These are phyloP conservation scores for Poecilia gillii DNA, from an alignment of 2,797 vertebrate genomes.

Conservation along the genomic window DNA sequence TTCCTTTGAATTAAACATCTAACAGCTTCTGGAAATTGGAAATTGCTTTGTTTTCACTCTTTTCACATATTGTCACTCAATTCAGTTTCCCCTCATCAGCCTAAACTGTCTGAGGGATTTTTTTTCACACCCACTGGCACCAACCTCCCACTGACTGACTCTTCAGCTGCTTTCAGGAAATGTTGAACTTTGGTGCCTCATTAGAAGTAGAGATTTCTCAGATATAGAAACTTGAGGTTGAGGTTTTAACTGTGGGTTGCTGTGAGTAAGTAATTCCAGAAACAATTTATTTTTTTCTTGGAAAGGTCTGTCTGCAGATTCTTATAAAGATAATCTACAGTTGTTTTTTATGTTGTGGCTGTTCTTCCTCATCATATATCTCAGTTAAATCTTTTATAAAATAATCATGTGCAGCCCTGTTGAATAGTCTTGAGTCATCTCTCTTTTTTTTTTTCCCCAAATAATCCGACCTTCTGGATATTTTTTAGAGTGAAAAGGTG, in stretches of 20 bases:
- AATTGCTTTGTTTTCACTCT: slow-evolving; percentile 5
- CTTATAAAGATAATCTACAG: neutral
- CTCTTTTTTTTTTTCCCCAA: neutral
- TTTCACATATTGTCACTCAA: slow-evolving; percentile 7
- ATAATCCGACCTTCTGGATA: neutral
- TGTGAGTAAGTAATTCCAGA: slow-evolving; percentile 17
- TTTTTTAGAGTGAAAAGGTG: neutral
- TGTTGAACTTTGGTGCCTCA: neutral
- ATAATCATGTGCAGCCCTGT: neutral
- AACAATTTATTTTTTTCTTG: neutral
- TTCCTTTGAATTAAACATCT: slow-evolving; percentile 32
- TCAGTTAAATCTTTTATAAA: neutral
- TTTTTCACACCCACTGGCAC: slow-evolving; percentile 15
- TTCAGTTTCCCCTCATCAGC: slow-evolving; percentile 21
- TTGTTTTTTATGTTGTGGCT: neutral
- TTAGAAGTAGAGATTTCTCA: slow-evolving; percentile 22
- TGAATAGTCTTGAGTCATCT: neutral
- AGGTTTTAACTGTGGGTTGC: slow-evolving; percentile 10
- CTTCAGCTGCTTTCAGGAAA: slow-evolving; percentile 23
- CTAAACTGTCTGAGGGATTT: slow-evolving; percentile 1
- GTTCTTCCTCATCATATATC: neutral
- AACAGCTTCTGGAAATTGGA: slow-evolving; percentile 8
- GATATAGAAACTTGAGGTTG: slow-evolving; percentile 34
- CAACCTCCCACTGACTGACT: slow-evolving; percentile 35
- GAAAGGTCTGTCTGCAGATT: neutral